phyloP scores from a whole-genome alignment of 2,797 vertebrate species.

The Sebastes matsubarae region DNA sequence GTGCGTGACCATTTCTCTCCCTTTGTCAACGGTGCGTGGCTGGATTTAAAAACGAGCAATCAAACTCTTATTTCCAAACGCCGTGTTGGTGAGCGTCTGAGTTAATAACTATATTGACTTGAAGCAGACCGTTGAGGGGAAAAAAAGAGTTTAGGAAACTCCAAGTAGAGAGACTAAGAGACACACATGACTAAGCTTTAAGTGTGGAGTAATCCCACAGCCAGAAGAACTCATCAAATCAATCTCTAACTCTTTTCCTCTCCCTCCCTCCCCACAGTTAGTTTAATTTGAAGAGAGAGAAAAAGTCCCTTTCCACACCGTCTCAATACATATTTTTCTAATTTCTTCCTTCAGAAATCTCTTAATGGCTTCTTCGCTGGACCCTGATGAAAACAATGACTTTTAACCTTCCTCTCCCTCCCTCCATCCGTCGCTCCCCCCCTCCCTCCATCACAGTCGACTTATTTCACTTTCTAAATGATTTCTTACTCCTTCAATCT shows the following conservation, averaged over 20 bases:
- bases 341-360: conserved; percentile 82
- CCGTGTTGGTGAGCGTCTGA: conserved; percentile 40
- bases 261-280: conserved; percentile 32
- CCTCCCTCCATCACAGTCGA: conserved; percentile 64
- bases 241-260: conserved; percentile 63
- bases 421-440: conserved; percentile 35
- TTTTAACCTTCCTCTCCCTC: conserved; percentile 73
- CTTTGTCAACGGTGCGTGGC: conserved; percentile 36
- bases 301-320: conserved; percentile 57
- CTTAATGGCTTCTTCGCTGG: conserved; percentile 77
- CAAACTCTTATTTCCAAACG: conserved; percentile 52
- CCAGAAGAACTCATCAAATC: conserved; percentile 72
- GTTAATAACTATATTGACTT: conserved; percentile 69
- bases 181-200: conserved; percentile 74
- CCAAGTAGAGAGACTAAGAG: conserved; percentile 46
- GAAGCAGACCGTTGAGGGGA: conserved; percentile 42
- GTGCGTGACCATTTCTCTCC: conserved; percentile 25
- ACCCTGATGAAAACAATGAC: conserved; percentile 84
- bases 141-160: conserved; percentile 61
- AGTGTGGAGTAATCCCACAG: conserved; percentile 72
- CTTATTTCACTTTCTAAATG: conserved; percentile 83
- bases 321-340: conserved; percentile 80
- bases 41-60: conserved; percentile 60
- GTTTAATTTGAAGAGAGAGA: conserved; percentile 75
- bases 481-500: conserved; percentile 82